Evolutionary conservation across 2,888 invertebrate species (phyloP).

Genomic region (Adela reaumurella): DNA sequence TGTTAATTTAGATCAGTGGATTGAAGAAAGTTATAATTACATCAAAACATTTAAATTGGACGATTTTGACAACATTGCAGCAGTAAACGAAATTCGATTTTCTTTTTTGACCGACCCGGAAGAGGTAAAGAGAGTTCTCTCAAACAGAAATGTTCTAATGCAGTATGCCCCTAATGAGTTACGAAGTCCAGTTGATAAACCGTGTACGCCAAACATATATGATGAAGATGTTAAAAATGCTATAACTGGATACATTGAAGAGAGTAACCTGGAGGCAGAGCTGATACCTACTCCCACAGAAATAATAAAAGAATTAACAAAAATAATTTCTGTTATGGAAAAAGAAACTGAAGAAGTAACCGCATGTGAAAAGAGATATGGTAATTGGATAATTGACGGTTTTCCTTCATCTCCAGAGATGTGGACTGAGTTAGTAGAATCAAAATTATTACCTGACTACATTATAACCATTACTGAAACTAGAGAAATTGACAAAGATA

Average conservation of each 20-base stretch:
- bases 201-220: conserved; percentile 36
- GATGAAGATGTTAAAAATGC: conserved; percentile 40
- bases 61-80: conserved; percentile 16
- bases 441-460: conserved; percentile 50
- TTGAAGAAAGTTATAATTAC: conserved; percentile 13
- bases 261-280: conserved; percentile 38
- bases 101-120: conserved; percentile 28
- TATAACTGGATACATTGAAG: conserved; percentile 28
- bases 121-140: conserved; percentile 20
- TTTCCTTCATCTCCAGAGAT: conserved; percentile 47
- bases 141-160: conserved; percentile 18
- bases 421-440: conserved; percentile 38
- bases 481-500: conserved; percentile 32
- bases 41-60: conserved; percentile 14
- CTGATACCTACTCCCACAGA: conserved; percentile 38
- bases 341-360: conserved; percentile 21
- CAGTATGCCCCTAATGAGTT: conserved; percentile 37
- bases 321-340: conserved; percentile 32
- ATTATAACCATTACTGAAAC: conserved; percentile 53
- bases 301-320: conserved; percentile 32
- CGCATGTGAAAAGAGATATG: conserved; percentile 24
- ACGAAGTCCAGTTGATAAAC: conserved; percentile 19
- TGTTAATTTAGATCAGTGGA: conserved; percentile 33
- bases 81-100: conserved; percentile 20
- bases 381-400: conserved; percentile 61